phyloP scores from a whole-genome alignment of 2,888 invertebrate species.

The Alsophila aescularia region DNA sequence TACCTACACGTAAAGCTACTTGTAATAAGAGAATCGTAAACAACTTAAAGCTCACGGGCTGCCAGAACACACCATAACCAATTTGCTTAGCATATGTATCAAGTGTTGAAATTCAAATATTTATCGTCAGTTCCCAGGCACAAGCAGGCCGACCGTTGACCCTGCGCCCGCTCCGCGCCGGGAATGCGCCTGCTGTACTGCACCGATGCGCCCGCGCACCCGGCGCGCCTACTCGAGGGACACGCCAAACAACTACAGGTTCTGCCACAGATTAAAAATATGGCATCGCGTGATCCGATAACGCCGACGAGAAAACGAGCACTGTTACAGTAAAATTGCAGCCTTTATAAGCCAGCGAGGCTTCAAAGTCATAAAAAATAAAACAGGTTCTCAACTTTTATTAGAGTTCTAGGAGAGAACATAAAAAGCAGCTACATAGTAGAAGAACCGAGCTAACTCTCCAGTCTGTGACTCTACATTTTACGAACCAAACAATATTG shows the following conservation, averaged over 20 bases:
- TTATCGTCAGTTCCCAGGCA: conserved; percentile 81
- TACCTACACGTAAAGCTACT: conserved; percentile 28
- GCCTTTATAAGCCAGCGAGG: conserved; percentile 1
- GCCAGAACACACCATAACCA: conserved; percentile 70
- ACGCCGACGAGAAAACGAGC: conserved; percentile 21
- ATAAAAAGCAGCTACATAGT: conserved; percentile 21
- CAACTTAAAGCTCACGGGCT: conserved; percentile 48
- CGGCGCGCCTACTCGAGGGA: conserved; percentile 42
- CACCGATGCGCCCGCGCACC: conserved; percentile 57
- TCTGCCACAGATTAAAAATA: conserved; percentile 35
- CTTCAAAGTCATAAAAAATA: conserved; percentile 18
- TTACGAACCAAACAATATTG: conserved; percentile 50
- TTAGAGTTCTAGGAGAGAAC: conserved; percentile 12
- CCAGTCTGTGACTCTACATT: conserved; percentile 35
- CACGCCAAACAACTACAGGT: conserved; percentile 57
- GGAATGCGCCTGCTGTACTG: conserved; percentile 64
- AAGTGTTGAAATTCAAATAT: conserved; percentile 84
- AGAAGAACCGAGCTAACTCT: conserved; percentile 10
- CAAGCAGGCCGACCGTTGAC: conserved; percentile 79
- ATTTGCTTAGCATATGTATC: conserved; percentile 82
- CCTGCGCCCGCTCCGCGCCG: conserved; percentile 64
- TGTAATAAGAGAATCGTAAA: conserved; percentile 61
- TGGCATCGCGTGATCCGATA: conserved; percentile 31
- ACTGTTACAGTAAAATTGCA: conserved; percentile 20
- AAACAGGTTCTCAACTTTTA: conserved; percentile 24